These are phyloP conservation scores for Seira sanloemensis DNA, from an alignment of 2,888 invertebrate genomes.

Conservation along the genomic window DNA sequence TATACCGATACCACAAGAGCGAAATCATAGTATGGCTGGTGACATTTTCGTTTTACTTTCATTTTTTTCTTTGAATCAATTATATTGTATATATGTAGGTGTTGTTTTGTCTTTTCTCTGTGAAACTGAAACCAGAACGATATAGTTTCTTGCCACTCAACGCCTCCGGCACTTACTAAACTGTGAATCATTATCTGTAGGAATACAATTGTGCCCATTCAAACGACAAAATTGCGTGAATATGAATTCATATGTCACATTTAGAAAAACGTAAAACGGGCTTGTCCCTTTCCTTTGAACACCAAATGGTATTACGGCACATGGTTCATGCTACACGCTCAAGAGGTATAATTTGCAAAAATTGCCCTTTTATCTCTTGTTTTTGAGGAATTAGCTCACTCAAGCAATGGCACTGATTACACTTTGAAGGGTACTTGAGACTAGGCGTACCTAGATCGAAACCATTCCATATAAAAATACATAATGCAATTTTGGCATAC, in stretches of 20 bases:
- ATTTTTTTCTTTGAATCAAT: no score
- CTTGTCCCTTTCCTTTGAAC: background rate
- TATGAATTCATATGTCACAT: background rate
- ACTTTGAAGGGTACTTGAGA: conserved; percentile 10
- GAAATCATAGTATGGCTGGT: no score
- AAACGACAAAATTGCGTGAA: conserved; percentile 13
- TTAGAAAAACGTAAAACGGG: no score
- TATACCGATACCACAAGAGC: no score
- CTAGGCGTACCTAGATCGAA: background rate
- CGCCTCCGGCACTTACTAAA: no score
- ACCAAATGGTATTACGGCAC: conserved; percentile 9
- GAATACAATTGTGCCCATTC: no score
- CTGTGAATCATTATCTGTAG: background rate
- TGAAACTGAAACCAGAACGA: no score
- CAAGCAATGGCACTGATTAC: conserved; percentile 5
- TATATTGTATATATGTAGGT: no score
- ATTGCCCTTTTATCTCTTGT: conserved; percentile 7
- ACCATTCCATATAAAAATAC: background rate
- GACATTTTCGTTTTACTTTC: no score
- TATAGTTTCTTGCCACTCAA: background rate
- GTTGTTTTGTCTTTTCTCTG: no score
- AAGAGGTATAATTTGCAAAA: background rate
- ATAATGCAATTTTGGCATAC: background rate
- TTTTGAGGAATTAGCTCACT: conserved; percentile 7
- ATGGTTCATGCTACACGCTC: background rate